Percentiles rank a stretch among this genome's conserved stretches.
Evolutionary conservation across 2,113 vertebrate genomes (phyloP).

Genomic region (Malurus alboscapulatus): DNA sequence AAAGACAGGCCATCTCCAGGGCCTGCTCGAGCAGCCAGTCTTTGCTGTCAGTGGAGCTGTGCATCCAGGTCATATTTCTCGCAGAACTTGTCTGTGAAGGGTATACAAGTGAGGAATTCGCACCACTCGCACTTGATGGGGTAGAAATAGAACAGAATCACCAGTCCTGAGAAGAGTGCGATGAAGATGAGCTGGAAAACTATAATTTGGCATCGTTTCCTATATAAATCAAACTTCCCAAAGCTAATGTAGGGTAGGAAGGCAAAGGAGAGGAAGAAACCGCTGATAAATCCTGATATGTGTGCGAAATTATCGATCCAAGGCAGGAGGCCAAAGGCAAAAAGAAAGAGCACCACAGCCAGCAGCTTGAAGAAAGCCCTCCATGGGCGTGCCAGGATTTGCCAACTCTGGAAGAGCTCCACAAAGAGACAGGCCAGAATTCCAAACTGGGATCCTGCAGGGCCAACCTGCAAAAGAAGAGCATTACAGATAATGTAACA

Average conservation of each 20-base stretch:
- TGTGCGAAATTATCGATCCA: conserved; percentile 99
- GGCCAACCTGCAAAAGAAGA: conserved; percentile 86
- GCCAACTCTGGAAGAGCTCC: conserved; percentile 98
- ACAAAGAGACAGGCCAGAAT: conserved; percentile 98
- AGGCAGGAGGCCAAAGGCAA: conserved; percentile 93
- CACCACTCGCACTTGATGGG: conserved; percentile 97
- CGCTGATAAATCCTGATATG: conserved; percentile 92
- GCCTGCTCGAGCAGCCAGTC: conserved; percentile 19
- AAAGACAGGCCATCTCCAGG: conserved; percentile 9
- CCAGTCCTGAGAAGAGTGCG: conserved; percentile 92
- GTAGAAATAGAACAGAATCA: conserved; percentile 94
- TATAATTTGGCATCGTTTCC: conserved; percentile 97
- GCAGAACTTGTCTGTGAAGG: conserved; percentile 99
- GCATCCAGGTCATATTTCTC: conserved; percentile 98
- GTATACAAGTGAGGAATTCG: conserved; percentile 96
- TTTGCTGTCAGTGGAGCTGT: conserved; percentile 88
- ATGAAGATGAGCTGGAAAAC: conserved; percentile 90
- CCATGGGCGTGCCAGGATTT: conserved; percentile 96
- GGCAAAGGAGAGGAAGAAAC: conserved; percentile 96
- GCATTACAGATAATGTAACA: neutral
- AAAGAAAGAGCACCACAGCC: conserved; percentile 94
- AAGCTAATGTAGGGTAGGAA: conserved; percentile 99
- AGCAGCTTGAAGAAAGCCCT: conserved; percentile 93
- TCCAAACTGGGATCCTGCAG: conserved; percentile 96
- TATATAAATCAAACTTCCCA: conserved; percentile 94